phyloP scores from a whole-genome alignment of 1,140 invertebrate genomes.

The Lasioglossum albipes region DNA sequence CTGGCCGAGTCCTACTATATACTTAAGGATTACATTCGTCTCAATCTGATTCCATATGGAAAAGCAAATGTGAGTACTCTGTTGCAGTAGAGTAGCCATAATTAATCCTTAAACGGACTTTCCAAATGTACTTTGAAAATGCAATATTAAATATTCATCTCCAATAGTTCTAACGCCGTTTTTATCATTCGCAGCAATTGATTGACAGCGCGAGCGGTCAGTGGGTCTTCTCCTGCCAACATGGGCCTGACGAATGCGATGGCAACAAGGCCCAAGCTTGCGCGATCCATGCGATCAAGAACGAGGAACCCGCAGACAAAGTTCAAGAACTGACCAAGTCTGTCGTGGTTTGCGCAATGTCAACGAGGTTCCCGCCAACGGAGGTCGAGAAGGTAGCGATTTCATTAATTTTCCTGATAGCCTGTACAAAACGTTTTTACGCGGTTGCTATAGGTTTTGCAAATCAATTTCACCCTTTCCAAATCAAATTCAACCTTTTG shows the following conservation, averaged over 20 bases:
- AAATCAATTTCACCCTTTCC: no score
- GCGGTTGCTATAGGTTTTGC: no score
- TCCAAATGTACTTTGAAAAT: no score
- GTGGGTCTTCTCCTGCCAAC: conserved; percentile 84
- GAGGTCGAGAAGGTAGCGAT: conserved; percentile 65
- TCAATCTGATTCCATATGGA: conserved; percentile 83
- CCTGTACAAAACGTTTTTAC: background rate
- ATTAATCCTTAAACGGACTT: no score
- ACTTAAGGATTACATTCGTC: conserved; percentile 62
- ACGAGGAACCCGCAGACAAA: conserved; percentile 68
- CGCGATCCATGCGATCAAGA: conserved; percentile 76
- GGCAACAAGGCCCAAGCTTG: conserved; percentile 85
- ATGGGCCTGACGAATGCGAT: conserved; percentile 84
- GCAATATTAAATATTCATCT: no score
- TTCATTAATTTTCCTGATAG: background rate
- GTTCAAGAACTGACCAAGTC: conserved; percentile 76
- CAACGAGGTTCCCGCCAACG: conserved; percentile 65
- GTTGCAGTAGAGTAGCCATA: no score
- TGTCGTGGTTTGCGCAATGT: conserved; percentile 82
- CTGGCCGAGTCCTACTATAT: conserved; percentile 61
- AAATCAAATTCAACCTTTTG: no score
- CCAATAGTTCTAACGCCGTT: no score
- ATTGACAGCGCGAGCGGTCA: conserved; percentile 65
- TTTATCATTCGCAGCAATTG: conserved; percentile 63
- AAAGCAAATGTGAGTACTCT: conserved; percentile 84